phyloP scores from a whole-genome alignment of 1,140 invertebrate species.

The Micrasema minimum region DNA sequence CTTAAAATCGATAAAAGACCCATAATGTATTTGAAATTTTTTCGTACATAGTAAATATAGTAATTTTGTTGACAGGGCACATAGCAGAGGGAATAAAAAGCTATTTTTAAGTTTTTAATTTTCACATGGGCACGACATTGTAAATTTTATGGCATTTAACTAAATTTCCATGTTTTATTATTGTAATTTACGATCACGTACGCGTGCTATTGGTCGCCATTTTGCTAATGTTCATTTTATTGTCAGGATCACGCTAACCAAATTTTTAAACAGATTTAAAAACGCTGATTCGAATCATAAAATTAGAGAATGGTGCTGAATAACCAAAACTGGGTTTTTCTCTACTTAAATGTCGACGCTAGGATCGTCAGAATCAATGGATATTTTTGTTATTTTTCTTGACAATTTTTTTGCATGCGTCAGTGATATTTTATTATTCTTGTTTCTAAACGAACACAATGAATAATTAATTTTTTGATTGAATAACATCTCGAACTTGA shows the following conservation, averaged over 20 bases:
- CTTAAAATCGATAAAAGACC: too few relatives aligned
- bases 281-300: slow-evolving; percentile 19
- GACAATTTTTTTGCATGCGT: too few relatives aligned
- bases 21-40: too few relatives aligned
- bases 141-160: slow-evolving; percentile 41
- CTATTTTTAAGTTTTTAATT: slow-evolving; percentile 7
- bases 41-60: too few relatives aligned
- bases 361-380: too few relatives aligned
- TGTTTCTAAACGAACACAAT: too few relatives aligned
- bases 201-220: slow-evolving; percentile 27
- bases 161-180: slow-evolving; percentile 43
- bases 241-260: slow-evolving; percentile 32
- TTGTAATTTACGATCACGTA: slow-evolving; percentile 40
- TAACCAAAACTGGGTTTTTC: too few relatives aligned
- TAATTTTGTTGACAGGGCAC: neutral
- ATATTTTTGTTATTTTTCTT: too few relatives aligned
- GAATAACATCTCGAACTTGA: too few relatives aligned
- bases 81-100: slow-evolving; percentile 11
- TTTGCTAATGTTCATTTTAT: slow-evolving; percentile 43
- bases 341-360: too few relatives aligned
- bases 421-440: too few relatives aligned
- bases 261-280: slow-evolving; percentile 30
- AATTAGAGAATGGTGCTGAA: slow-evolving; percentile 22
- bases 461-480: too few relatives aligned
- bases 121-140: slow-evolving; percentile 18